phyloP scores from a whole-genome alignment of 2,113 vertebrate species.

The Labeo catla region DNA sequence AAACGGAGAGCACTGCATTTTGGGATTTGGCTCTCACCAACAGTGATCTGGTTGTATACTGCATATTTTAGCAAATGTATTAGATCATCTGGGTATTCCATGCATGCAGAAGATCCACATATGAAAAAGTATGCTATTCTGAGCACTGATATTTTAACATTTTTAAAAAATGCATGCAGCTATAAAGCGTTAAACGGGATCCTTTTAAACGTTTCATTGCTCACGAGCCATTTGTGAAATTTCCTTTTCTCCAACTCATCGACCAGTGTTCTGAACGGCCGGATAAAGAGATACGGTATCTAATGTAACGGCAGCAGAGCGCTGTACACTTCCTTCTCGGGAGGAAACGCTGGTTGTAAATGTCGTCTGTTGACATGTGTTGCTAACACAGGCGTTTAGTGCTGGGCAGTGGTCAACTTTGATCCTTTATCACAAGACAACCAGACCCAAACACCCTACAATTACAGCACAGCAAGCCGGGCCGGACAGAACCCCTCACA shows the following conservation, averaged over 20 bases:
- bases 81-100: not conserved
- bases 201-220: not conserved
- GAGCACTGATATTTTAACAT: not conserved
- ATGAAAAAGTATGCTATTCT: not conserved
- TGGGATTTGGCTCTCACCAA: not conserved
- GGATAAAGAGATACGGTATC: slow-evolving; percentile 41
- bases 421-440: slow-evolving; percentile 37
- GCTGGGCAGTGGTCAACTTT: slow-evolving; percentile 40
- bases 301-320: not conserved
- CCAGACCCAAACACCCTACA: slow-evolving; percentile 27
- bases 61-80: not conserved
- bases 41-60: not conserved
- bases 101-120: not conserved
- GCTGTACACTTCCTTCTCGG: slow-evolving; percentile 31
- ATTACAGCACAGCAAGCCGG: not conserved
- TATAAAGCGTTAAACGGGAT: not conserved
- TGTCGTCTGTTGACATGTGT: slow-evolving; percentile 41
- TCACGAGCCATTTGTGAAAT: not conserved
- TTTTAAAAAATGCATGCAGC: not conserved
- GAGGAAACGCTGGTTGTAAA: slow-evolving; percentile 51
- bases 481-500: slow-evolving; percentile 9
- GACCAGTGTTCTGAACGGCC: slow-evolving; percentile 1
- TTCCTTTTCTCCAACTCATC: not conserved
- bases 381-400: slow-evolving; percentile 26
- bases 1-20: not conserved